These are phyloP conservation scores for Squalus acanthias DNA, from an alignment of 2,797 vertebrate genomes.

Conservation along the genomic window DNA sequence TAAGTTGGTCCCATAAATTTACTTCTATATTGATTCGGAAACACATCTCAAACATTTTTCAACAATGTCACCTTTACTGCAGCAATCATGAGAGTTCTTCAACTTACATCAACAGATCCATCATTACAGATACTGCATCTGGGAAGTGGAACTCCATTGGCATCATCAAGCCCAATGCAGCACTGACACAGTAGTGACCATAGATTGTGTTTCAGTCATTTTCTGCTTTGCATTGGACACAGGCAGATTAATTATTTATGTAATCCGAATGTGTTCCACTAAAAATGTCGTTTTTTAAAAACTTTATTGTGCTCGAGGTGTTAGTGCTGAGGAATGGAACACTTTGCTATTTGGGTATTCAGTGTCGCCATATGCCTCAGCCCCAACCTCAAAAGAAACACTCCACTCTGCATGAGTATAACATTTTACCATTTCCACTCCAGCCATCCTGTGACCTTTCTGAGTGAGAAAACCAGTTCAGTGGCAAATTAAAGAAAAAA, in stretches of 20 bases:
- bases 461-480: neutral
- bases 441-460: neutral
- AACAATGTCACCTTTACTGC: neutral
- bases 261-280: neutral
- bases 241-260: neutral
- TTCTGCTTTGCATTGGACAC: neutral
- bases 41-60: neutral
- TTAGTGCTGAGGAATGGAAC: neutral
- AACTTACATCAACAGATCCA: neutral
- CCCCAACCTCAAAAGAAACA: neutral
- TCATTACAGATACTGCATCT: neutral
- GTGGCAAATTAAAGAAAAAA: neutral
- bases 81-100: neutral
- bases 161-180: no score
- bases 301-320: neutral
- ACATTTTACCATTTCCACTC: neutral
- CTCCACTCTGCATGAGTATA: neutral
- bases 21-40: neutral
- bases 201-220: neutral
- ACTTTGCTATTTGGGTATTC: neutral
- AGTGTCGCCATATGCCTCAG: neutral
- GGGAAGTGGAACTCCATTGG: neutral
- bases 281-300: neutral
- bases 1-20: neutral
- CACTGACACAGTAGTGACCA: neutral